phyloP scores from a whole-genome alignment of 1,140 invertebrate species.

The Trypoxylus dichotomus region DNA sequence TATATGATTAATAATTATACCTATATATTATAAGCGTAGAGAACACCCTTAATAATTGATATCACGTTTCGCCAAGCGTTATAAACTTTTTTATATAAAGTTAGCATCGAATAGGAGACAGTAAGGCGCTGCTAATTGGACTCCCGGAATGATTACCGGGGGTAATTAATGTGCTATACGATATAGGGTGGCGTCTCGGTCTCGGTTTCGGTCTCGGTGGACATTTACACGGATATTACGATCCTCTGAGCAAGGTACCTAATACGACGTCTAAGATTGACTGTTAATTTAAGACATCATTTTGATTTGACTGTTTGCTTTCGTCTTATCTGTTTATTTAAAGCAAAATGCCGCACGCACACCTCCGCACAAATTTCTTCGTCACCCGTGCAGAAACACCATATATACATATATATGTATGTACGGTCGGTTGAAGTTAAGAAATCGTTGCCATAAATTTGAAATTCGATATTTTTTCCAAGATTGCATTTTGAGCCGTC shows the following conservation, averaged over 20 bases:
- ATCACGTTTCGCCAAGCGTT: neutral
- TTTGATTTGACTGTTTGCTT: neutral
- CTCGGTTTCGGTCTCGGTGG: neutral
- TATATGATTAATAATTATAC: neutral
- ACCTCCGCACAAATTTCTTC: too few relatives aligned
- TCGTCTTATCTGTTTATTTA: neutral
- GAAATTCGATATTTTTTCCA: too few relatives aligned
- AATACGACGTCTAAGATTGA: neutral
- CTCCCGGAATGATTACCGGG: neutral
- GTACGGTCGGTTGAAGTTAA: too few relatives aligned
- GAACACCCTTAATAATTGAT: conserved; percentile 12
- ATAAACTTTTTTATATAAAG: neutral
- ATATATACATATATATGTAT: too few relatives aligned
- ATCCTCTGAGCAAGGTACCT: neutral
- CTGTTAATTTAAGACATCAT: conserved; percentile 19
- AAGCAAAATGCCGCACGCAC: neutral
- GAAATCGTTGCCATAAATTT: too few relatives aligned
- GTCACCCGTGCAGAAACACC: too few relatives aligned
- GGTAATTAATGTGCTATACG: conserved; percentile 21
- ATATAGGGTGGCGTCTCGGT: conserved; percentile 17
- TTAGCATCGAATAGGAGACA: neutral
- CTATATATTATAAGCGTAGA: neutral
- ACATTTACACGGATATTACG: conserved; percentile 6
- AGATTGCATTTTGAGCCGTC: too few relatives aligned
- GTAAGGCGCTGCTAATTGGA: conserved; percentile 4